These are phyloP conservation scores for Cryptocheilus praepositus DNA, from an alignment of 2,888 invertebrate genomes.

Conservation along the genomic window DNA sequence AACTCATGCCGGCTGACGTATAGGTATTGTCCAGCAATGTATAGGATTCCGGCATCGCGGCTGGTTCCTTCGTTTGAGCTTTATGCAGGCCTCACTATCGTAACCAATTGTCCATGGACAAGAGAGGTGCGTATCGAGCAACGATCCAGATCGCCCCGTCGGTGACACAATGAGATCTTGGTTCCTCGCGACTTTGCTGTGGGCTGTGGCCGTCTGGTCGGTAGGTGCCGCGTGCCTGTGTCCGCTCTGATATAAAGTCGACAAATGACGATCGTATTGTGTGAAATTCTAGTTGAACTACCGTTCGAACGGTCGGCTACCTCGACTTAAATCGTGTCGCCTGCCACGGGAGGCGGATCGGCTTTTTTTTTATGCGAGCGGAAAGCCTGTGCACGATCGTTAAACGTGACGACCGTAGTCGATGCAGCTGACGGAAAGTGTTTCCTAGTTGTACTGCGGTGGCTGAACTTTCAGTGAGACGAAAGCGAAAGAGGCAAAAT, in stretches of 20 bases:
- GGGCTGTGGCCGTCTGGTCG: constrained; percentile 4
- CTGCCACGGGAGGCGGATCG: too few relatives aligned
- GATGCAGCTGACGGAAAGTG: too few relatives aligned
- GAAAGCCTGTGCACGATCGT: too few relatives aligned
- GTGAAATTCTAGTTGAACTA: constrained; percentile 37
- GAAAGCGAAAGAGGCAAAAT: too few relatives aligned
- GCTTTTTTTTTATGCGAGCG: too few relatives aligned
- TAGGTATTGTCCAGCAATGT: constrained; percentile 59
- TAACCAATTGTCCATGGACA: constrained; percentile 40
- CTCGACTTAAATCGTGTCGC: too few relatives aligned
- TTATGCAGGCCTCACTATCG: constrained; percentile 26
- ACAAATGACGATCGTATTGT: constrained; percentile 43
- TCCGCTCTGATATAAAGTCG: constrained; percentile 33
- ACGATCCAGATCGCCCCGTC: neutral
- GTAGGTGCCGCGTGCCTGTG: neutral
- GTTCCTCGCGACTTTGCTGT: constrained; percentile 38
- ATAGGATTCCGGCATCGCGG: constrained; percentile 15
- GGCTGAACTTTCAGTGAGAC: too few relatives aligned
- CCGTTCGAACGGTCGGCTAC: constrained; percentile 30
- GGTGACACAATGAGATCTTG: constrained; percentile 37
- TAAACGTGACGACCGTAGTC: too few relatives aligned
- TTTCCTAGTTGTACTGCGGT: too few relatives aligned
- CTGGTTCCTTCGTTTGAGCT: constrained; percentile 10
- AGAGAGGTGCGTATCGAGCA: constrained; percentile 8
- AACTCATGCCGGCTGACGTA: constrained; percentile 65